Base-by-base conservation (phyloP, 1,140 invertebrate species). In the Pogonomyrmex californicus region DNA sequence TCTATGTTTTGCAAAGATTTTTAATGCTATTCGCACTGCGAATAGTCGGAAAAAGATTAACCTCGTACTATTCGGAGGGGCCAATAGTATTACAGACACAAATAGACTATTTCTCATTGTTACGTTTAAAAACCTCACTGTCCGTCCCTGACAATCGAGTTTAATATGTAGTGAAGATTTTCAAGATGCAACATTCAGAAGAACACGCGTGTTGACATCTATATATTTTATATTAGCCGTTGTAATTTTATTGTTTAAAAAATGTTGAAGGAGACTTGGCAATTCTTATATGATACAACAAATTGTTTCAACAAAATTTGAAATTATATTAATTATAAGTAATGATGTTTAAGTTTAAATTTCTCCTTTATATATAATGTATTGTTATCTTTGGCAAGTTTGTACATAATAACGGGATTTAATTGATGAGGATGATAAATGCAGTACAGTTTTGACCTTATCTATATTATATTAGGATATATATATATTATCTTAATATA, bases 81-180 rank as follows among this genome's bases (percentile, higher is more conserved):
- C 78, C 65, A 71, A 82, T 70, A 49, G 78, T 58, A 54, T 82
- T 51, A 7, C 36, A 36, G 33, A 58, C 36, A 33, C 51, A 44
- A 68, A 66, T 41, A 44, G 66, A 30, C 30, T 38, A 47, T 81
- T 49, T 78, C 60, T 10, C 0, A 63, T 33, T 86, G 71, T 90
- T 90, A 30, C 33, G 65, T 90, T 91, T 60, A 90, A 86, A 47
- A 36, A 91, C 66, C 68, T 75, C 65, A 86, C 65, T 88, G 87
- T 88, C 90, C 90, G 89, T 91, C 89, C 89, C 87, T 88, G 89
- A 91, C 86, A 91, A 91, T 91, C 89, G 89, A 88, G 87, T 79
- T 73, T 91, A 86, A 88, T 73, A 60, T 33, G 51, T 89, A 86
- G 63, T 30, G 33, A 89, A 79, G 30, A 65, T 38, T 47, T 78